Evolutionary conservation across 2,113 vertebrate species (phyloP), one percentile per base, ranked within the genome.

Genomic region (Pogonocichla stellata): DNA sequence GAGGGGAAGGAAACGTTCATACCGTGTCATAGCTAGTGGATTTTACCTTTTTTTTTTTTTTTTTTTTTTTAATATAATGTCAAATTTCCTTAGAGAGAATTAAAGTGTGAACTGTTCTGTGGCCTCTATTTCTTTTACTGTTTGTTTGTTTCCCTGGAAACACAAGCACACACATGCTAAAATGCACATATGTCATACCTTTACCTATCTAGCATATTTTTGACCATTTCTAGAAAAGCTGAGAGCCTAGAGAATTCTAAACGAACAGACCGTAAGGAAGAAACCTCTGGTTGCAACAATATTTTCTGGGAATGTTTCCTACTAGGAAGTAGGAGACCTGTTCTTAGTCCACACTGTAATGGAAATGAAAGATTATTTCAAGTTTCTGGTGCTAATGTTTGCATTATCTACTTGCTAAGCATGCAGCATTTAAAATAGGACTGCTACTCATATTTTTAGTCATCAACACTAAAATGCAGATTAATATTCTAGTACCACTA

Each of bases 21-120:
- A 1, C 4, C 0, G 0, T 1, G 0, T 7, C 6, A 11, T 3
- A 3, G 8, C 1, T 6, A 19, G 29, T 31, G 3, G 1, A 4
- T n/a, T 20, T 19, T 8, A 4, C 36, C 36, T 36, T 36, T 9
- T 4, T 15, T 5, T 18, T 36, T 33, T 26, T 34, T 3, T 1
- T n/a, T n/a, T n/a, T n/a, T n/a, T n/a, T n/a, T n/a, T n/a, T n/a
- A 24, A 6, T 8, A 2, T 5, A 34, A n/a, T 1, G 0, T 6
- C 7, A 1, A 12, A 6, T 50, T 80, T 83, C 3, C 3, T 57
- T 26, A 4, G 0, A 7, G 4, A 5, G 0, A 0, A 26, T 24
- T 12, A 71, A 67, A 61, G 20, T 0, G 0, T 6, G 14, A 33
- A 5, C 5, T 5, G 1, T 18, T 36, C 28, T 15, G 9, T n/a